These are phyloP conservation scores for Silurus asotus DNA, from an alignment of 2,113 vertebrate species.

Conservation along the genomic window DNA sequence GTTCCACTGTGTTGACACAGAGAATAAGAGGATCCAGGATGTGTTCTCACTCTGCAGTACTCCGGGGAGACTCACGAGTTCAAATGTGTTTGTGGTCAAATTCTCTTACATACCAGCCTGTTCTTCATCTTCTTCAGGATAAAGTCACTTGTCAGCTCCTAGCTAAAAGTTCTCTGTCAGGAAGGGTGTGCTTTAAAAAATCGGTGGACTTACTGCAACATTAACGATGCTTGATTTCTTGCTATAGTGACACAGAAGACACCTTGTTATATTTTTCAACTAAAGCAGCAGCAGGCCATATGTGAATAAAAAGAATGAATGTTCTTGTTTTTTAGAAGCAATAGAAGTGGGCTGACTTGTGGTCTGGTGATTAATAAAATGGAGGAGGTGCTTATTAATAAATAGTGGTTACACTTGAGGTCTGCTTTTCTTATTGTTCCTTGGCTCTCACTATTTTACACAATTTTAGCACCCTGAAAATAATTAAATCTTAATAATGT, in stretches of 20 bases:
- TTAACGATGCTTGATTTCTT: neutral
- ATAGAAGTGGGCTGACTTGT: too few species aligned
- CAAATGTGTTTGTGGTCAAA: conserved; percentile 17
- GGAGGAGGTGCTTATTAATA: neutral
- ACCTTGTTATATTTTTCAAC: neutral
- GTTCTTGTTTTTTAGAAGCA: too few species aligned
- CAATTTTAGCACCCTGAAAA: neutral
- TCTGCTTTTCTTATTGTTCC: neutral
- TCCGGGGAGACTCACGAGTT: conserved; percentile 32
- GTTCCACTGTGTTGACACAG: conserved; percentile 29
- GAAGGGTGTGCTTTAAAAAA: neutral
- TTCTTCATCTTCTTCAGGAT: neutral
- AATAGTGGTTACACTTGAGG: neutral
- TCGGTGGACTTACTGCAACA: neutral
- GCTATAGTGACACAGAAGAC: neutral
- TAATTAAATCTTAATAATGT: neutral
- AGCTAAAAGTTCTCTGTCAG: neutral
- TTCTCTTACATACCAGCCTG: neutral
- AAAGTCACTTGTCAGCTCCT: neutral
- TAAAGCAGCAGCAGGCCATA: neutral
- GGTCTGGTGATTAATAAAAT: neutral
- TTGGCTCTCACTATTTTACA: neutral
- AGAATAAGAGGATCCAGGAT: conserved; percentile 28
- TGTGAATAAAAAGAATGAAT: neutral
- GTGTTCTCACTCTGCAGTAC: conserved; percentile 10